These are phyloP conservation scores for Blastobasis lacticolella DNA, from an alignment of 2,888 invertebrate genomes.

Conservation along the genomic window DNA sequence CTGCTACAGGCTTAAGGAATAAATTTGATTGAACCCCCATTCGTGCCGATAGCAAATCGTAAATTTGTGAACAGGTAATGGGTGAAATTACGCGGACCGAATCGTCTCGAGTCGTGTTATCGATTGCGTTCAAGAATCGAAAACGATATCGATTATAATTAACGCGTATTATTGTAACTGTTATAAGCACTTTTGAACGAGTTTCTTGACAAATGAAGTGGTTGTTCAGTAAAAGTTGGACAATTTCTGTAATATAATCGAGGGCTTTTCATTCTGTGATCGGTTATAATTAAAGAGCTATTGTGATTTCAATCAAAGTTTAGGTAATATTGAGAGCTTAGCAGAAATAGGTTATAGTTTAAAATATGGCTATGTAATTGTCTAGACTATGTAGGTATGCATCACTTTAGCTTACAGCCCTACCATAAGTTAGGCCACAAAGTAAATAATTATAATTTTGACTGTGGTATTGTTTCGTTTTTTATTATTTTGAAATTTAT, in stretches of 20 bases:
- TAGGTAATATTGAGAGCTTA: no score
- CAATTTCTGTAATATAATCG: slow-evolving; percentile 41
- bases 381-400: no score
- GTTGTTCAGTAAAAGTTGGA: slow-evolving; percentile 50
- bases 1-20: slow-evolving; percentile 30
- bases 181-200: slow-evolving; percentile 50
- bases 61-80: slow-evolving; percentile 52
- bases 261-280: slow-evolving; percentile 47
- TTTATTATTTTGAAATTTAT: no score
- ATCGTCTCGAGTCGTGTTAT: slow-evolving; percentile 51
- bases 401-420: no score
- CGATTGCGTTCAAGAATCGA: slow-evolving; percentile 52
- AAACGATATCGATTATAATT: slow-evolving; percentile 59
- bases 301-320: slow-evolving; percentile 28
- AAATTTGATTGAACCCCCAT: slow-evolving; percentile 27
- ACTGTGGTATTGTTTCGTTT: no score
- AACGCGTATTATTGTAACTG: slow-evolving; percentile 55
- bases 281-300: slow-evolving; percentile 55
- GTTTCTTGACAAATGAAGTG: slow-evolving; percentile 40
- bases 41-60: slow-evolving; percentile 44
- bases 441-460: no score
- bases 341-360: no score
- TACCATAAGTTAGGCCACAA: no score
- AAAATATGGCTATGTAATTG: no score
- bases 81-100: slow-evolving; percentile 57